Base-by-base conservation (phyloP, 2,888 invertebrate genomes). In the Neoscelio sp. region DNA sequence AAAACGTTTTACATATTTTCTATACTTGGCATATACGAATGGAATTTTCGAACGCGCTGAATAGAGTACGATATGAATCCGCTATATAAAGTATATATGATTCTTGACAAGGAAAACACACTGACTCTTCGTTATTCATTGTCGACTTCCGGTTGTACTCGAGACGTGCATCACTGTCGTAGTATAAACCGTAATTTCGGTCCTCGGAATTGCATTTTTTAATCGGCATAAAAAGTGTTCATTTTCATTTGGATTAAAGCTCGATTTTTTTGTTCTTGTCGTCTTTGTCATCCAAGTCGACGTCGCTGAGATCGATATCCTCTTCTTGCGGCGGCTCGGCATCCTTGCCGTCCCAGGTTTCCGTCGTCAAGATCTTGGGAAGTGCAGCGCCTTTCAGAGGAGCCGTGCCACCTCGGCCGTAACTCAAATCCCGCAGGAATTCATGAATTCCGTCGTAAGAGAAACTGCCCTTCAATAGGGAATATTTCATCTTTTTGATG, bases 321-420 rank as follows among this genome's bases (percentile, higher is more conserved):
- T 98, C 98, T 89, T 96, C 96, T 28, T 91, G 93, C 1, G 97
- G 96, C 84, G 96, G 91, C 86, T 95, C 95, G 0, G 96, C 98
- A 89, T 99, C 98, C 88, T 98, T 95, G 12, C 99, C 99, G 90
- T 99, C 98, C 99, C 99, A 99, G 0, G 96, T 92, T 17, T 95
- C 95, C 0, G 93, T 92, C 40, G 91, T 91, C 5, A 91, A 87
- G 38, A 97, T 93, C 80, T 92, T 92, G 5, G 98, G 98, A 88
- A 98, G 92, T 84, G 94, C 92, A 0, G 95, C 95, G 12, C 97
- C 97, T 84, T 94, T 94, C 0, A 98, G 94, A 0, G 98, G 96
- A 0, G 96, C 95, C 0, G 98, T 98, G 52, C 96, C 96, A 0
- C 98, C 98, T 80, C 97, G 95, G 0, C 99, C 99, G 90, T 96